Percentiles rank a stretch among this genome's conserved stretches.
Conservation (phyloP, 2,888 invertebrate genomes). For the Drosophila birchii region DNA sequence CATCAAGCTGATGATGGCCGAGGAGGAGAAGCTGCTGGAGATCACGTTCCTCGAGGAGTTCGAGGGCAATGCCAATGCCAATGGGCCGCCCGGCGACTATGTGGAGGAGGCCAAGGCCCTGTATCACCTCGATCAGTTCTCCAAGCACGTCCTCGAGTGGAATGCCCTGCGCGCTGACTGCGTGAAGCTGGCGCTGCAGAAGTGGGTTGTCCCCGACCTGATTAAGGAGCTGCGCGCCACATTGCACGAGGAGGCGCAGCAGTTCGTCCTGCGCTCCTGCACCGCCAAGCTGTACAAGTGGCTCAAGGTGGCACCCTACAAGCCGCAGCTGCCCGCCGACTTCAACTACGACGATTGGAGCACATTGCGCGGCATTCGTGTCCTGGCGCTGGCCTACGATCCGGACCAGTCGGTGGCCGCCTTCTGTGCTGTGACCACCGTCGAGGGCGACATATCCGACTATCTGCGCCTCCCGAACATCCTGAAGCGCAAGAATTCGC, state of each 20-base stretch:
- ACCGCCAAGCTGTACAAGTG: slow-evolving; percentile 95
- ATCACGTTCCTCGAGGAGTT: slow-evolving; percentile 90
- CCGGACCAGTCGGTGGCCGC: slow-evolving; percentile 93
- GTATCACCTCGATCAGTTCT: slow-evolving; percentile 93
- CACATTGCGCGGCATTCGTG: slow-evolving; percentile 90
- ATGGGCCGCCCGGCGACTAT: slow-evolving; percentile 88
- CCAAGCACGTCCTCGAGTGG: slow-evolving; percentile 97
- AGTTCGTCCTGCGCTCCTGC: slow-evolving; percentile 92
- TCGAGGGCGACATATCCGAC: slow-evolving; percentile 96
- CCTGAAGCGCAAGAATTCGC: slow-evolving; percentile 91
- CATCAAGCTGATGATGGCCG: slow-evolving; percentile 91
- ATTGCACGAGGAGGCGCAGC: slow-evolving; percentile 94
- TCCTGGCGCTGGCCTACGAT: slow-evolving; percentile 95
- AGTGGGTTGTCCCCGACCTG: slow-evolving; percentile 95
- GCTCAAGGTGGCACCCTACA: slow-evolving; percentile 93
- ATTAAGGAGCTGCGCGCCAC: slow-evolving; percentile 93
- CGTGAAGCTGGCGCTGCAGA: slow-evolving; percentile 93
- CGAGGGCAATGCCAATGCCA: slow-evolving; percentile 87
- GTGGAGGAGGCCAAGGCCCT: slow-evolving; percentile 94
- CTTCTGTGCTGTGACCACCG: slow-evolving; percentile 94
- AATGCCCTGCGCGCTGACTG: slow-evolving; percentile 95
- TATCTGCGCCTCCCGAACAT: slow-evolving; percentile 94
- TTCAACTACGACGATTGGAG: slow-evolving; percentile 98
- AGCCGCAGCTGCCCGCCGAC: slow-evolving; percentile 88
- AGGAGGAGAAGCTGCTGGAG: slow-evolving; percentile 92